Percentiles rank a stretch among this genome's conserved stretches.
These are phyloP conservation scores for Tiphia femorata DNA, from an alignment of 2,888 invertebrate genomes.

Conservation along the genomic window DNA sequence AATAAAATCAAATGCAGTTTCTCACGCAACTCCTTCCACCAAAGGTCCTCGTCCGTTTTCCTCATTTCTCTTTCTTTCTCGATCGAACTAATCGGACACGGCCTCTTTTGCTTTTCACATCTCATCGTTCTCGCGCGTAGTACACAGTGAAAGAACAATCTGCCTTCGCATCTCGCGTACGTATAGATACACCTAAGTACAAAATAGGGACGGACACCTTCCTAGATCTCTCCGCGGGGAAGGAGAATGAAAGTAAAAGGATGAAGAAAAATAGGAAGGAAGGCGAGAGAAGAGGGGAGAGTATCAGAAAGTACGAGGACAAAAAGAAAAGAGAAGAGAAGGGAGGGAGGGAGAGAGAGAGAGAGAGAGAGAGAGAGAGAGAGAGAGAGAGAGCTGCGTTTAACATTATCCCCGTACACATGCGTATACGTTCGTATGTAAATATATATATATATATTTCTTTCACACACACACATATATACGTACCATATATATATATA, in stretches of 20 bases:
- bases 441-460: constrained; percentile 25
- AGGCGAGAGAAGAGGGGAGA: background rate
- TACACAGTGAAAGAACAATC: too few species aligned
- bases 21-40: too few species aligned
- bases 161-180: too few species aligned
- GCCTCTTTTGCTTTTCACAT: too few species aligned
- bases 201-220: constrained; percentile 37
- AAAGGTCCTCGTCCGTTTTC: too few species aligned
- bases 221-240: constrained; percentile 2
- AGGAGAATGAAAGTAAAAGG: constrained; percentile 17
- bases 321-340: constrained; percentile 4
- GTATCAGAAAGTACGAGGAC: background rate
- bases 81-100: too few species aligned
- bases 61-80: too few species aligned
- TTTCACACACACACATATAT: constrained; percentile 16
- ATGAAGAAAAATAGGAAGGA: background rate
- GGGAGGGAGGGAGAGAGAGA: background rate
- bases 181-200: constrained; percentile 36
- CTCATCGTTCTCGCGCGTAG: too few species aligned
- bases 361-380: background rate
- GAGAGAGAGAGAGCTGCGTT: constrained; percentile 30
- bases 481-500: constrained; percentile 31
- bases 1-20: too few species aligned
- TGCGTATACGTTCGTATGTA: constrained; percentile 20
- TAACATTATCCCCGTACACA: constrained; percentile 10